Evolutionary conservation across 2,113 vertebrate species (phyloP), one percentile per base, ranked within the genome.

Genomic region (Tragelaphus strepsiceros): DNA sequence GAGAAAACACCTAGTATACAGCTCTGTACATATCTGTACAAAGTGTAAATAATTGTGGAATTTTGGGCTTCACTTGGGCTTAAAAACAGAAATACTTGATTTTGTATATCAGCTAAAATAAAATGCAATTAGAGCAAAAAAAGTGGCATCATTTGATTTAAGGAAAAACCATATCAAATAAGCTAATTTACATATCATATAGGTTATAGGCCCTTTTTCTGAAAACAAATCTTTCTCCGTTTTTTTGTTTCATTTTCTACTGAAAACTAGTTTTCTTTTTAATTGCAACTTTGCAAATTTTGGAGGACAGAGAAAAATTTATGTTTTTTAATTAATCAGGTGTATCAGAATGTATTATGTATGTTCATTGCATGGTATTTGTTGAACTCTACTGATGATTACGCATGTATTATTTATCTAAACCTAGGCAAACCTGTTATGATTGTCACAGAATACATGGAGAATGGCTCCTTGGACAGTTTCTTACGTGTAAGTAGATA

Each of bases 401-500:
- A 39, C 16, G 21, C 46, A 78, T 95, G 74, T 80, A 28, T 92
- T 24, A 28, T 98, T 96, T 97, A 93, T 92, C 97, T 98, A 3
- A 96, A 97, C 97, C 3, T 97, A 99, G 99, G 99, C 98, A 99
- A 99, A 88, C 99, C 99, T 13, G 99, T 99, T 85, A 99, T 99
- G 99, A 99, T 99, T 97, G 99, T 99, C 83, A 99, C 99, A 77
- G 99, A 99, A 96, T 99, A 99, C 89, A 99, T 99, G 99, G 99
- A 99, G 97, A 99, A 99, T 95, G 99, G 99, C 13, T 99, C 99
- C 90, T 98, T 99, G 98, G 99, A 99, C 98, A 99, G 99, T 98
- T 99, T 99, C 97, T 98, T 99, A 54, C 98, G 99, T 91, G 99
- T 99, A 98, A 99, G 99, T 99, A 95, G 88, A 84, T 14, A 80